A percentile compares a stretch with the other conserved stretches of the same genome.
These are phyloP conservation scores for Ambastaia sidthimunki DNA, from an alignment of 2,797 vertebrate species.

Conservation along the genomic window DNA sequence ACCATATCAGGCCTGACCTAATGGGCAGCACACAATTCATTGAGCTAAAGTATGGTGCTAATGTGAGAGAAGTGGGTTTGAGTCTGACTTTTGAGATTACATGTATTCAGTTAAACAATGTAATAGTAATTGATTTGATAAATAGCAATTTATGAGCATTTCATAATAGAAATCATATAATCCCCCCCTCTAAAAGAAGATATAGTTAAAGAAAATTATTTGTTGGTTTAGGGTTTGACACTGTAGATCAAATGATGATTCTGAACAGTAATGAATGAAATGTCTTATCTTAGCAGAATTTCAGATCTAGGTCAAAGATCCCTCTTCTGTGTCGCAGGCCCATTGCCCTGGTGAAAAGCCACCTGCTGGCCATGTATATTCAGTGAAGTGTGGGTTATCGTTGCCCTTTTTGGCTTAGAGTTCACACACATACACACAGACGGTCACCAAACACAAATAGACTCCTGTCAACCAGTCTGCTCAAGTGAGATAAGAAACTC, in stretches of 20 bases:
- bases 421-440: constrained; percentile 24
- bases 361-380: constrained; percentile 22
- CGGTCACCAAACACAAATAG: constrained; percentile 31
- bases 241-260: neutral
- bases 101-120: no score
- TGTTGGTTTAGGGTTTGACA: no score
- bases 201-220: no score
- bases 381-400: constrained; percentile 32
- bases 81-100: no score
- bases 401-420: constrained; percentile 21
- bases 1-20: no score
- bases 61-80: neutral
- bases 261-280: neutral
- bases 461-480: constrained; percentile 12
- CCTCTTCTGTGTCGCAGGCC: neutral
- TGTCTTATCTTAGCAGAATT: constrained; percentile 14
- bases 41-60: neutral
- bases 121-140: no score
- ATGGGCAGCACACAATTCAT: no score
- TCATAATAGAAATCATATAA: no score
- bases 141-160: no score
- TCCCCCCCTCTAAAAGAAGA: no score
- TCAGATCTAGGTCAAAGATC: constrained; percentile 28
- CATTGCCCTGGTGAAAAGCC: constrained; percentile 1
- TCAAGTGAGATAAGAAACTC: constrained; percentile 30